Evolutionary conservation across 2,113 vertebrate genomes (phyloP), one percentile per base, ranked within the genome.

Genomic region (Cygnus atratus): DNA sequence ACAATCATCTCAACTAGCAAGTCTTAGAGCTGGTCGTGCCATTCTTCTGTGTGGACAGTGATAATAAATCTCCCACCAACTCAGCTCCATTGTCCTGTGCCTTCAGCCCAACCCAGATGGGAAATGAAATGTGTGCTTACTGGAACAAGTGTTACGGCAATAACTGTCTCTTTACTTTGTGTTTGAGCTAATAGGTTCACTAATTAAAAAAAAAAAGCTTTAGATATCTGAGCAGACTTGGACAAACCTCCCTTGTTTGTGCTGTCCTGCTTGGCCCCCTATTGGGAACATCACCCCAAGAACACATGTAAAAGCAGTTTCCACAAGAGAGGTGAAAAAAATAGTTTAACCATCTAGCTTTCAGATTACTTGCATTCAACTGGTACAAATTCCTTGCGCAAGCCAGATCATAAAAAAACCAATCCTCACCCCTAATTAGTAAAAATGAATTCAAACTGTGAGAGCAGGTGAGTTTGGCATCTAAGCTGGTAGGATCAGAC

Each of bases 401-500:
- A 93, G 39, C 39, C 55, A 76, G 63, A 31, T 50, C 46, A 54
- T 6, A 93, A 48, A 76, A 84, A 95, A 48, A 48, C 89, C 77
- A 92, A 54, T 20, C n/a, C 43, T 85, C 84, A 46, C 33, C 43
- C 61, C 85, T 92, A 78, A 94, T 95, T 94, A 97, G 20, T 63
- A 79, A 91, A 91, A 72, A 88, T 62, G 17, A 88, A 87, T 93
- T 89, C 87, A 88, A 86, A 94, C 70, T 82, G 62, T 48, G 63
- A 68, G 16, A 82, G 71, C 67, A 95, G 92, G 79, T 88, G 65
- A 95, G 71, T 81, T 87, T 95, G 89, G 83, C 77, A 86, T 88
- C 92, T 92, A 68, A 85, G 91, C 81, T 95, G 85, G 85, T 76
- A 84, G 93, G 90, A 96, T 94, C 92, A 96, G 90, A 96, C 65